phyloP scores from a whole-genome alignment of 2,113 vertebrate genomes.

The Phaetusa simplex region DNA sequence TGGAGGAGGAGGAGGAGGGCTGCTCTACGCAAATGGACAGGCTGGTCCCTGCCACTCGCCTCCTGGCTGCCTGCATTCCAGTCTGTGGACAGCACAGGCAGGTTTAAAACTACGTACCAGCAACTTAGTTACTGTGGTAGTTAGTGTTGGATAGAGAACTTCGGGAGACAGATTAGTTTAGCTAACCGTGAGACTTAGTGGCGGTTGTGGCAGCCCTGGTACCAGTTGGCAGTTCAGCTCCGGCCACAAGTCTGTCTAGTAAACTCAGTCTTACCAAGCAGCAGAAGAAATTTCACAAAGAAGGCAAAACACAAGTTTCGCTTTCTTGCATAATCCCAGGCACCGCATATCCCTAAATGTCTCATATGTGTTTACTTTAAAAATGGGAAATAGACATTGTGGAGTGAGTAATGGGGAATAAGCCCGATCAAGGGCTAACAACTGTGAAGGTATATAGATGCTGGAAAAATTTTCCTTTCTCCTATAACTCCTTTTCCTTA shows the following conservation, averaged over 20 bases:
- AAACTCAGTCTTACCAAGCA: background rate
- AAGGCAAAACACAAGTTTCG: background rate
- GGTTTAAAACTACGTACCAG: background rate
- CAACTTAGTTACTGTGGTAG: background rate
- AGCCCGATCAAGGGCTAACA: background rate
- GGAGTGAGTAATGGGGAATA: background rate
- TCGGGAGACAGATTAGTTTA: background rate
- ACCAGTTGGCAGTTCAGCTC: background rate
- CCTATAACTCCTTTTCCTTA: background rate
- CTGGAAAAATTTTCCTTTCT: background rate
- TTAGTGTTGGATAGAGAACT: background rate
- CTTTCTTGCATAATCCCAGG: background rate
- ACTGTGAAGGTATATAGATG: background rate
- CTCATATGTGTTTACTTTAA: background rate
- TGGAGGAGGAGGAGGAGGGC: background rate
- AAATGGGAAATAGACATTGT: background rate
- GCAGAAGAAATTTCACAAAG: background rate
- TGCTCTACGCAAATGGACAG: background rate
- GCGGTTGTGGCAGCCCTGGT: background rate
- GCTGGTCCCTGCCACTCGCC: accelerated
- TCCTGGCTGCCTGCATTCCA: background rate
- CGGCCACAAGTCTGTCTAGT: accelerated
- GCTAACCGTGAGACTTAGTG: background rate
- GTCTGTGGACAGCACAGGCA: background rate
- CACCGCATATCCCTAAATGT: background rate